These are phyloP conservation scores for Periophthalmus modestus DNA, from an alignment of 2,113 vertebrate genomes.

Conservation along the genomic window DNA sequence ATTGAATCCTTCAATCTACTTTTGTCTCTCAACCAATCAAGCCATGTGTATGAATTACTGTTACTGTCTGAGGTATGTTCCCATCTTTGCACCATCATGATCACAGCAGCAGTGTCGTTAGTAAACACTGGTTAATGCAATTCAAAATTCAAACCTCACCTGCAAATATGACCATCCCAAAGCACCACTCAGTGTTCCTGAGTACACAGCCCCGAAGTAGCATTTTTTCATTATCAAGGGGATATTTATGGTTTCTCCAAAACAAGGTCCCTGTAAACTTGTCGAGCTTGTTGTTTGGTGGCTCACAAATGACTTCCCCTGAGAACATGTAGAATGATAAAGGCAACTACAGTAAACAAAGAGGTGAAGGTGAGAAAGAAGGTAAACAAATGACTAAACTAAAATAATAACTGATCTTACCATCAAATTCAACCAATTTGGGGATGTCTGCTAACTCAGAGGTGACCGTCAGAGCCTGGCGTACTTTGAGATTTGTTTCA, in stretches of 20 bases:
- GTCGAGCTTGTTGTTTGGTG: constrained; percentile 94
- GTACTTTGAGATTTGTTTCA: constrained; percentile 93
- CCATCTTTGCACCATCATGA: no score
- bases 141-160: constrained; percentile 64
- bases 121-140: not conserved
- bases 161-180: constrained; percentile 91
- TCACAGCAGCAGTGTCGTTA: no score
- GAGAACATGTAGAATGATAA: not conserved
- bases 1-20: no score
- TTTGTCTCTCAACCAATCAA: not conserved
- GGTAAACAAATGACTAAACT: constrained; percentile 26
- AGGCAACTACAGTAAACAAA: not conserved
- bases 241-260: constrained; percentile 84
- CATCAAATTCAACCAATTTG: constrained; percentile 84
- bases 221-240: constrained; percentile 89
- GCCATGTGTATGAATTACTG: not conserved
- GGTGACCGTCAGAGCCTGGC: constrained; percentile 85
- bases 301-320: constrained; percentile 80
- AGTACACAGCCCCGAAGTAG: constrained; percentile 90
- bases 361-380: not conserved
- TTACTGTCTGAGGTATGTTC: no score
- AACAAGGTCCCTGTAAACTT: constrained; percentile 84
- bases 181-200: constrained; percentile 93
- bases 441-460: constrained; percentile 82
- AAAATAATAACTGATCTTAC: constrained; percentile 74